These are phyloP conservation scores for Nycticebus coucang DNA, from an alignment of 2,113 vertebrate genomes.

Conservation along the genomic window DNA sequence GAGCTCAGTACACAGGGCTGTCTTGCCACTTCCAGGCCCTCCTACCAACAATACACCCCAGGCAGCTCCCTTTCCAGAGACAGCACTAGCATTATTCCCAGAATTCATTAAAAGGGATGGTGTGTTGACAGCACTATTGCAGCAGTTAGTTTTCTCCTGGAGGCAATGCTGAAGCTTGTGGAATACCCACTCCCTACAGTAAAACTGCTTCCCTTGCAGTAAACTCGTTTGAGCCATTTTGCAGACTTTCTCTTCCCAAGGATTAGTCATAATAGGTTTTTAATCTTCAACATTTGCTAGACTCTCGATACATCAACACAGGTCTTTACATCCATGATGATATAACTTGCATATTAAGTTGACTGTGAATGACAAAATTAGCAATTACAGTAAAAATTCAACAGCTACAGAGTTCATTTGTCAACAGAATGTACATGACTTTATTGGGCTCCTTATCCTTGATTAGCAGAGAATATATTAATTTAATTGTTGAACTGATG, in stretches of 20 bases:
- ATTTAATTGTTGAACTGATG: conserved; percentile 76
- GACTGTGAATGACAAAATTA: conserved; percentile 23
- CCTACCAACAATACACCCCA: conserved; percentile 97
- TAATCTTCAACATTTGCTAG: conserved; percentile 75
- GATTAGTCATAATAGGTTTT: conserved; percentile 85
- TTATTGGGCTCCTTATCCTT: conserved; percentile 54
- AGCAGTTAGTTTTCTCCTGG: conserved; percentile 94
- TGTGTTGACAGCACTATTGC: conserved; percentile 85
- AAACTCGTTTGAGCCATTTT: conserved; percentile 98
- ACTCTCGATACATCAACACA: background rate
- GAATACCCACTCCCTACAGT: conserved; percentile 99
- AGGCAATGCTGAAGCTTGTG: conserved; percentile 99
- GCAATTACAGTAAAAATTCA: conserved; percentile 59
- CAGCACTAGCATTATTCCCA: conserved; percentile 84
- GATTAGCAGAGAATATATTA: conserved; percentile 49
- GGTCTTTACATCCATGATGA: conserved; percentile 61
- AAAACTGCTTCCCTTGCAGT: conserved; percentile 98
- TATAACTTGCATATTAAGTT: conserved; percentile 20
- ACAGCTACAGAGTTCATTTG: conserved; percentile 50
- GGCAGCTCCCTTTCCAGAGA: conserved; percentile 88
- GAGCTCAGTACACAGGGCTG: conserved; percentile 95
- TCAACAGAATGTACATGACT: conserved; percentile 65
- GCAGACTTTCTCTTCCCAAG: conserved; percentile 85
- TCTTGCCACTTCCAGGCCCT: conserved; percentile 97
- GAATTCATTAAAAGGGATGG: conserved; percentile 81